Percentiles rank a stretch among this genome's conserved stretches.
Evolutionary conservation across 2,113 vertebrate species (phyloP).

Genomic region (Ptilorrhoa leucosticta): DNA sequence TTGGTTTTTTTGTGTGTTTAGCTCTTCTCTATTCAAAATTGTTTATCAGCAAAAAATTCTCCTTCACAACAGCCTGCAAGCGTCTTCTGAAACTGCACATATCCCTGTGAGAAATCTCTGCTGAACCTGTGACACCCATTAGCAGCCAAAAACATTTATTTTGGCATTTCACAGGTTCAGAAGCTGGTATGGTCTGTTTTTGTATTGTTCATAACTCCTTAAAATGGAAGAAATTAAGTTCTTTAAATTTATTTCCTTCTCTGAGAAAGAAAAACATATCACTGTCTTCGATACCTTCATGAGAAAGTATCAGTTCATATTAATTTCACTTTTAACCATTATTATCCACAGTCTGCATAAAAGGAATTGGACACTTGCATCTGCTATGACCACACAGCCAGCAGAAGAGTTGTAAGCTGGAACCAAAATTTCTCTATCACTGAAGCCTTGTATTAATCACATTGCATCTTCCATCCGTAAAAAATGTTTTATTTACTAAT

Average conservation of each 20-base stretch:
- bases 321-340: not conserved
- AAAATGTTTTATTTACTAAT: not conserved
- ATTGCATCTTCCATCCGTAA: not conserved
- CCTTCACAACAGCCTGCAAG: not conserved
- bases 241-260: not conserved
- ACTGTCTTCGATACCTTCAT: not conserved
- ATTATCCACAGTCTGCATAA: not conserved
- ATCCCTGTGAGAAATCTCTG: not conserved
- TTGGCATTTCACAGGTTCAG: not conserved
- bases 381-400: not conserved
- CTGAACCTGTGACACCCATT: not conserved
- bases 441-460: not conserved
- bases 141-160: not conserved
- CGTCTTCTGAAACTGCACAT: not conserved
- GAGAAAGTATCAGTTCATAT: not conserved
- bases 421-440: not conserved
- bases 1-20: not conserved
- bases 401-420: not conserved
- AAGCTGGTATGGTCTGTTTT: not conserved
- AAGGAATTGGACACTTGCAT: fast-evolving
- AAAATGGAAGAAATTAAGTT: not conserved
- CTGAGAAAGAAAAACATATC: not conserved
- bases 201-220: not conserved
- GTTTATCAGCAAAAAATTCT: not conserved
- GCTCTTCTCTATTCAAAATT: not conserved